Base-by-base conservation (phyloP, 2,113 vertebrate species). In the Clarias magur region DNA sequence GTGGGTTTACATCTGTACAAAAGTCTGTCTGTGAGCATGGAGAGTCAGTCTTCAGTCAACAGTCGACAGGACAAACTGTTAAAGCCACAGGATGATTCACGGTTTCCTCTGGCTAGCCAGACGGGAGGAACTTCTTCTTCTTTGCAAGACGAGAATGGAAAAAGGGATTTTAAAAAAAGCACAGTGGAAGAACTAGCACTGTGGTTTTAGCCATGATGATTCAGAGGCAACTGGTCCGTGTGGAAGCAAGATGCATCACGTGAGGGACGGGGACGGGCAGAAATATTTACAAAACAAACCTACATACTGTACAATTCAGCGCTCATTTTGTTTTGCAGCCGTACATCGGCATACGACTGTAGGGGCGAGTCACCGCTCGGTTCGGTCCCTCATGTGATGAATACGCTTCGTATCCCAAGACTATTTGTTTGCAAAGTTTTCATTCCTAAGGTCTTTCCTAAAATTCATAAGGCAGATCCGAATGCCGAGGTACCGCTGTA, bases 11-110 rank as follows among this genome's bases (percentile, higher is more conserved):
- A 63, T 54, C 80, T 48, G 54, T 56, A 78, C 67, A 83, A 91
- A 87, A 76, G 25, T 8, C 27, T 54, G 48, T 75, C 63, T 72
- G 80, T 89, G 59, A 86, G 23, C 60, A 68, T 68, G 59, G 76
- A 68, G 15, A 19, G 42, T 84, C 73, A 34, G 78, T 80, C 27
- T 80, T 80, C 34, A 23, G 57, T 38, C 19, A 15, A 25, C 21
- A 11, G 30, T 38, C 19, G 25, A 42, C 21, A 11, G 30, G 59
- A 42, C 57, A 62, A 42, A 80, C 27, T 60, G 78, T 59, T 59
- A 30, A 80, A 80, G 42, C 79, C 79, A 42, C 57, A 42, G 30
- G 34, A 62, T 81, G 79, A 81, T 62, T 81, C 79, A 81, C 25
- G 23, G 15, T 38, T 81, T 81, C 79, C 21, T 42, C 17, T 59